Percentiles rank a stretch among this genome's conserved stretches.
phyloP scores from a whole-genome alignment of 2,797 vertebrate genomes.

The Zalophus californianus region DNA sequence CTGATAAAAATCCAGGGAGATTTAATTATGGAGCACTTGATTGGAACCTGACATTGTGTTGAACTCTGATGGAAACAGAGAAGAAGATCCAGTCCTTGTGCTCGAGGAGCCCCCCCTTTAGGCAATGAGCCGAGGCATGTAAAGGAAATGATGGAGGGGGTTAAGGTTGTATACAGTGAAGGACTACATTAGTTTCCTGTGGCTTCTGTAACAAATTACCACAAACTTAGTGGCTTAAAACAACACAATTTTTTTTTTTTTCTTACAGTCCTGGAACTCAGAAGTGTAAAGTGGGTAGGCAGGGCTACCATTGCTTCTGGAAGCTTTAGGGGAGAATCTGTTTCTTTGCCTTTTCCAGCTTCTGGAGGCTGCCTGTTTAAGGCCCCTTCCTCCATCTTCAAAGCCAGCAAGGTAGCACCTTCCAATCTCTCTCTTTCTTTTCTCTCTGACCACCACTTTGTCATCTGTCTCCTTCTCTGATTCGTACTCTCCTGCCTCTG shows the following conservation, averaged over 20 bases:
- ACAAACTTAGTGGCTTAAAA: not conserved
- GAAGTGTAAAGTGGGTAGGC: not conserved
- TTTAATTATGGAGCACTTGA: not conserved
- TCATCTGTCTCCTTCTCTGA: not conserved
- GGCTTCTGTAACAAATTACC: not conserved
- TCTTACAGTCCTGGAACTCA: not conserved
- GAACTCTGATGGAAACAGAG: not conserved
- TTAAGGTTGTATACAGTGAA: not conserved
- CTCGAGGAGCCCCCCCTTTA: not conserved
- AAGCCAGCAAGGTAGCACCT: not conserved
- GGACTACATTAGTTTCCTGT: not conserved
- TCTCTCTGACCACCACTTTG: not conserved
- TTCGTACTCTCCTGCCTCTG: not conserved
- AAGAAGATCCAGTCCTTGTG: not conserved
- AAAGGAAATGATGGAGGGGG: not conserved
- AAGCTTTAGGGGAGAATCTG: not conserved
- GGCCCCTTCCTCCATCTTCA: not conserved
- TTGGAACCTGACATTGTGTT: not conserved
- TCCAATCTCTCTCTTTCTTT: not conserved
- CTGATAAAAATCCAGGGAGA: not conserved
- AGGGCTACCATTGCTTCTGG: not conserved
- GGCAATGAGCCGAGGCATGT: not conserved
- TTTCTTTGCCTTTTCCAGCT: not conserved
- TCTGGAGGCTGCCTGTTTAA: not conserved
- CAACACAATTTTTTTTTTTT: not conserved